These are phyloP conservation scores for Pocillopora grandis DNA, from an alignment of 92 coral and sea anemone genomes.

Conservation along the genomic window DNA sequence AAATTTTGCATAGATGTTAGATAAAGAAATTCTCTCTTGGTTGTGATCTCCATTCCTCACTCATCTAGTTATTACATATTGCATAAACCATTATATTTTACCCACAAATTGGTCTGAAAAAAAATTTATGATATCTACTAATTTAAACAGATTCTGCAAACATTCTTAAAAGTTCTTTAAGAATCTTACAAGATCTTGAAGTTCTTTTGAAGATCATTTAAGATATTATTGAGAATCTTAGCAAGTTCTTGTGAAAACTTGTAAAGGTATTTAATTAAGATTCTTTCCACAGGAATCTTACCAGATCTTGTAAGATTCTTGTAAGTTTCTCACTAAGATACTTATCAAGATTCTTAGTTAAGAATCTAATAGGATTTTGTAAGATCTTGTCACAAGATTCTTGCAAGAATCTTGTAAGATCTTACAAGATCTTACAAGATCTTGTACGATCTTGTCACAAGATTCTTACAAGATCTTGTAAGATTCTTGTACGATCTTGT, in stretches of 20 bases:
- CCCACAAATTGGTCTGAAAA: neutral
- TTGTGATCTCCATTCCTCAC: neutral
- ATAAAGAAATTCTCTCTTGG: neutral
- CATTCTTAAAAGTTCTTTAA: too few relatives aligned
- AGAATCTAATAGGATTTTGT: neutral
- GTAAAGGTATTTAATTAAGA: neutral
- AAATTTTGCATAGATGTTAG: neutral
- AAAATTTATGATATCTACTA: neutral
- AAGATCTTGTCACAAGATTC: neutral
- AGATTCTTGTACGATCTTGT: too few relatives aligned
- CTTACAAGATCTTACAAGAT: too few relatives aligned
- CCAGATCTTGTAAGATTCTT: too few relatives aligned
- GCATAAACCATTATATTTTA: neutral
- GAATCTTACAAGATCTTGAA: neutral
- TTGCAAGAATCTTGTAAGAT: too few relatives aligned
- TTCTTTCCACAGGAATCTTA: neutral
- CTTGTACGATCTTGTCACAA: too few relatives aligned
- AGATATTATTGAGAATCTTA: neutral
- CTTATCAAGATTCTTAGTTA: neutral
- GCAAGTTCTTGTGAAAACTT: neutral
- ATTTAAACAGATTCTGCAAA: too few relatives aligned
- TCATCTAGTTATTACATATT: neutral
- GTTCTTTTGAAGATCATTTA: neutral
- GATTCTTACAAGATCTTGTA: too few relatives aligned
- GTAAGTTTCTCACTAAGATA: neutral